Evolutionary conservation across 2,888 invertebrate species (phyloP), one percentile per base, ranked within the genome.

Genomic region (Aromia moschata): DNA sequence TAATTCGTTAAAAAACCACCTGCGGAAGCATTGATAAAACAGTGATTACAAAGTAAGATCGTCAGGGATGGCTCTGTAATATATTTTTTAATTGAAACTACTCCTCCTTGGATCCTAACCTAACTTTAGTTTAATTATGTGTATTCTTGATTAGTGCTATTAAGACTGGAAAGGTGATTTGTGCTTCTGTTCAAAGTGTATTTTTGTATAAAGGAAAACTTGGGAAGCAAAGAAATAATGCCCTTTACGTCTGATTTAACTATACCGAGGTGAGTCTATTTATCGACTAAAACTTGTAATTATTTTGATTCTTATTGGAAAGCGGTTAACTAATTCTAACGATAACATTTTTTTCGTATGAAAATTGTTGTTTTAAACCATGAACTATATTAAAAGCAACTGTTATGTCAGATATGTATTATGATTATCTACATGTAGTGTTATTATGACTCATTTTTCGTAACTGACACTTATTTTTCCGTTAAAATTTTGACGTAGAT

Each of bases 51-150:
- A 20, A 38, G 38, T 49, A 38, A 47, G 25, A 38, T 33, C 14
- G 38, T 38, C 11, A 38, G 30, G 14, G 14, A 49, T 38, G 38
- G 12, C 20, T 15, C 15, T 40, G 18, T 49, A 38, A 49, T 33
- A 54, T 20, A 44, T 54, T 44, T 45, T 25, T 38, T 38, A 16
- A 37, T 43, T 36, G 15, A 38, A 38, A 38, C 25, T 30, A 45
- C 25, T 31, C 14, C 17, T 54, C 30, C 17, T 44, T 37, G 30
- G n/a, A 43, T 44, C 54, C 37, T 54, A 54, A 54, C 54, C 54
- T 54, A 45, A 54, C 45, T 45, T 53, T 49, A 47, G 33, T 31
- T 46, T 43, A 49, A 38, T 49, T 49, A 49, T 38, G 49, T 49
- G 49, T 49, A 36, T 49, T 49, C 49, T 30, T 38, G 11, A 38